Conservation (phyloP, 2,113 vertebrate genomes). For the Ia io region DNA sequence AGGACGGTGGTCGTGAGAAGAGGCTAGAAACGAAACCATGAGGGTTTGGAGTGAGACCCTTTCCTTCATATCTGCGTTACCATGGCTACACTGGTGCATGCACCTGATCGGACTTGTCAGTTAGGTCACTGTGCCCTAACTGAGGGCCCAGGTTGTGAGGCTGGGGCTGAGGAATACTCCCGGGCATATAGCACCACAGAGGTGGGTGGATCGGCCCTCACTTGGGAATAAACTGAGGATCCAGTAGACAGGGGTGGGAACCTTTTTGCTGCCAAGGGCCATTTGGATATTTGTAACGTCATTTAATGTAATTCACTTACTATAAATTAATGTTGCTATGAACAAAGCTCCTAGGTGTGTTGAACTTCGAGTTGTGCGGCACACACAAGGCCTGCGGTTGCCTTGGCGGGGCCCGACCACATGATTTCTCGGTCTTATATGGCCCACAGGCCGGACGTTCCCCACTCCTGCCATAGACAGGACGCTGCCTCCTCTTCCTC, state of each 20-base stretch:
- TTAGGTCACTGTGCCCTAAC: background rate
- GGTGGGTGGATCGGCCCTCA: background rate
- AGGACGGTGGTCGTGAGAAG: background rate
- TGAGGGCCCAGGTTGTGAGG: background rate
- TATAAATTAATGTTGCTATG: too few species aligned
- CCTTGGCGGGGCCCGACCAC: too few species aligned
- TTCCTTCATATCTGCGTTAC: background rate
- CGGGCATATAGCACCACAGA: accelerated
- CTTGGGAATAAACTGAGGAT: background rate
- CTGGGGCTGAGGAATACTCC: background rate
- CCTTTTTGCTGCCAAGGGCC: too few species aligned
- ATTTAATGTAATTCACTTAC: too few species aligned
- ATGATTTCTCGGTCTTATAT: too few species aligned
- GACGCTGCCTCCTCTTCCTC: accelerated
- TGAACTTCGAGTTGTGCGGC: too few species aligned
- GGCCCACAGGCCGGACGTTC: too few species aligned
- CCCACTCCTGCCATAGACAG: too few species aligned
- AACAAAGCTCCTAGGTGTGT: too few species aligned
- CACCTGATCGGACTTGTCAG: background rate
- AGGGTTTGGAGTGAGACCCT: background rate
- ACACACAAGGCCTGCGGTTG: too few species aligned
- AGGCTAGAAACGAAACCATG: background rate
- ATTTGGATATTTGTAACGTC: too few species aligned
- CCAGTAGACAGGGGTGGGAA: too few species aligned
- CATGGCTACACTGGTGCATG: background rate